Base-by-base conservation (phyloP, 1,140 invertebrate genomes). In the Eupeodes corollae region DNA sequence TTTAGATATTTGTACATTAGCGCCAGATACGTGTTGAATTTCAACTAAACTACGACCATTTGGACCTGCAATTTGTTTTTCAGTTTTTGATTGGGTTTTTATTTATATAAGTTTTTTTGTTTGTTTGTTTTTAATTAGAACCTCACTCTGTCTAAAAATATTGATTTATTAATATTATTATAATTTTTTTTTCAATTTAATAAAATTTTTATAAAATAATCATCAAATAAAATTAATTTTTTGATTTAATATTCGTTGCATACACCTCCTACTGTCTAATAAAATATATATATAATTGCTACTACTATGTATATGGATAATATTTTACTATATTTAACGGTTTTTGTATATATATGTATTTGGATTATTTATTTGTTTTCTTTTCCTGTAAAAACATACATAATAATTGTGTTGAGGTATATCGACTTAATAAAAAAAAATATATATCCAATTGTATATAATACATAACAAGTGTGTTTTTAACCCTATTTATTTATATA, bases 1-100 rank as follows among this genome's bases (percentile, higher is more conserved):
- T 79, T 98, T 98, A 56, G 91, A 95, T 71, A 98, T 96, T 77
- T 97, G 92, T 72, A 98, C 92, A 74, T 88, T 94, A 67, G 92
- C 91, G 68, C 91, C 91, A 69, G 88, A 94, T 69, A 88, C 79
- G 73, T 94, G 88, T 76, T 97, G 92, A 72, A 98, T 92, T 79
- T 98, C 92, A 62, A 94, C 86, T 65, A 98, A 81, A 67, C 88
- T 88, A 72, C 91, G 86, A 52, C 93, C 94, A 64, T 91, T 91
- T 58, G 89, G 92, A 72, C 82, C 82, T 82, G 70, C 21, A 65
- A 48, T 44, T 52, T 47, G 32, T 46, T 48, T 35, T 44, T 38
- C 14, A 19, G 5, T 44, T 30, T 42, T 42, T 42, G 21, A 42
- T 47, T 39, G 3, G 14, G 31, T 26, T 34, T 47, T 46, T 21